These are phyloP conservation scores for Sardinella longiceps DNA, from an alignment of 2,797 vertebrate genomes.

Conservation along the genomic window DNA sequence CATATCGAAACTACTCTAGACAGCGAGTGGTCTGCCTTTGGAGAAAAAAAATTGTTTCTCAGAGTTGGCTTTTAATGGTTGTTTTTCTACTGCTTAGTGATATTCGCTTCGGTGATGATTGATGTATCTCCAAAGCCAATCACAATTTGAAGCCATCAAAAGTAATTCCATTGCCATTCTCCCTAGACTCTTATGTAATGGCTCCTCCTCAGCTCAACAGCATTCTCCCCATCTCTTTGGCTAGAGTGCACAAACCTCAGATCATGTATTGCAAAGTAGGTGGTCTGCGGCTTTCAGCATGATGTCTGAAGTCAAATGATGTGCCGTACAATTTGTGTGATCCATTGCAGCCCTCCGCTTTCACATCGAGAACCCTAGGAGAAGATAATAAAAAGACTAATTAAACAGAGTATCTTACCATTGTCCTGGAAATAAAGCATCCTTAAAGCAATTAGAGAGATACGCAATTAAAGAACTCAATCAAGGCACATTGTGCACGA, in stretches of 20 bases:
- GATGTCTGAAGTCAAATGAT: slow-evolving; percentile 3
- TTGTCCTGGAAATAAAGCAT: neutral
- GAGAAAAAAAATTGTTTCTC: neutral
- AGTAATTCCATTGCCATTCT: neutral
- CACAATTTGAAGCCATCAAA: neutral
- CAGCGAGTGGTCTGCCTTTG: neutral
- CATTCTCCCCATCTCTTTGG: neutral
- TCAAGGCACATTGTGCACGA: slow-evolving; percentile 52
- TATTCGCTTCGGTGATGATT: neutral
- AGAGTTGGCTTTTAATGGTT: neutral
- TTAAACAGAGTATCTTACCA: neutral
- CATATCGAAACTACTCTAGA: neutral
- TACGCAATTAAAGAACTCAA: slow-evolving; percentile 40
- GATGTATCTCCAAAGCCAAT: neutral
- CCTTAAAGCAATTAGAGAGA: neutral
- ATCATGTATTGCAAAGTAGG: slow-evolving; percentile 18
- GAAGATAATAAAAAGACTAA: slow-evolving; percentile 1
- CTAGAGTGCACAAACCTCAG: neutral
- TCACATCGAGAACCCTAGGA: neutral
- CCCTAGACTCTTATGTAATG: slow-evolving; percentile 21
- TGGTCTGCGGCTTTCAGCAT: slow-evolving; percentile 20
- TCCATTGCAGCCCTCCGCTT: neutral
- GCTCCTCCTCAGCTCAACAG: neutral
- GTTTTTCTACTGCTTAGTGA: neutral
- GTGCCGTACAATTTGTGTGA: neutral